Conservation (phyloP, 2,113 vertebrate species). For the Panurus biarmicus region DNA sequence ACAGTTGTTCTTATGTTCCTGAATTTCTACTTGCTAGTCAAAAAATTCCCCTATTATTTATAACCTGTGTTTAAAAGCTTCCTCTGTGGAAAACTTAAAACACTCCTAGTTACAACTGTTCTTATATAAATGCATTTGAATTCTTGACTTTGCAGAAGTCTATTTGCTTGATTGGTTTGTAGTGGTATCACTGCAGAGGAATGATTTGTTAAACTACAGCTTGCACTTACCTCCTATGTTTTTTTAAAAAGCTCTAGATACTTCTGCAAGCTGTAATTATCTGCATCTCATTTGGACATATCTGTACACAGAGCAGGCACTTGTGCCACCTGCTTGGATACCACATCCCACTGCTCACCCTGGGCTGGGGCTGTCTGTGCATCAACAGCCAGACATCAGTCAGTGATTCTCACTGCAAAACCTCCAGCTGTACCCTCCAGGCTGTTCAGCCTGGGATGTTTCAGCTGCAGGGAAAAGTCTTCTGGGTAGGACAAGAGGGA, state of each 20-base stretch:
- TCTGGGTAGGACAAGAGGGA: neutral
- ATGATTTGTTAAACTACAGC: neutral
- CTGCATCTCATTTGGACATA: neutral
- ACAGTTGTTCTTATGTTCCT: neutral
- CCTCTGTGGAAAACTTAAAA: neutral
- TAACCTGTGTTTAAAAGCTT: neutral
- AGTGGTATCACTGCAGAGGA: neutral
- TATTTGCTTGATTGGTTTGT: neutral
- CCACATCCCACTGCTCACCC: neutral
- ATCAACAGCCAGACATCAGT: neutral
- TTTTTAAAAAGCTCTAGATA: neutral
- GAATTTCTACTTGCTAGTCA: neutral
- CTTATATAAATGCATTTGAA: neutral
- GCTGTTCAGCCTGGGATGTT: neutral
- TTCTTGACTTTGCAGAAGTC: neutral
- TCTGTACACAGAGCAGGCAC: rapidly evolving
- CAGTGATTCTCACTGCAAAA: neutral
- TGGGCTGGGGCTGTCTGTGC: rapidly evolving
- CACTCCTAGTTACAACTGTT: neutral
- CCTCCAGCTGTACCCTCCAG: neutral
- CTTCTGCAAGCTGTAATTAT: neutral
- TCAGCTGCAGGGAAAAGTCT: neutral
- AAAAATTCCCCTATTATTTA: neutral
- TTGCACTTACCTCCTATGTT: neutral
- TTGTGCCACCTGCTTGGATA: neutral